Evolutionary conservation across 30 jellyfish, hydroid and myxozoan genomes (phyloP).

Genomic region (Pelagia noctiluca): DNA sequence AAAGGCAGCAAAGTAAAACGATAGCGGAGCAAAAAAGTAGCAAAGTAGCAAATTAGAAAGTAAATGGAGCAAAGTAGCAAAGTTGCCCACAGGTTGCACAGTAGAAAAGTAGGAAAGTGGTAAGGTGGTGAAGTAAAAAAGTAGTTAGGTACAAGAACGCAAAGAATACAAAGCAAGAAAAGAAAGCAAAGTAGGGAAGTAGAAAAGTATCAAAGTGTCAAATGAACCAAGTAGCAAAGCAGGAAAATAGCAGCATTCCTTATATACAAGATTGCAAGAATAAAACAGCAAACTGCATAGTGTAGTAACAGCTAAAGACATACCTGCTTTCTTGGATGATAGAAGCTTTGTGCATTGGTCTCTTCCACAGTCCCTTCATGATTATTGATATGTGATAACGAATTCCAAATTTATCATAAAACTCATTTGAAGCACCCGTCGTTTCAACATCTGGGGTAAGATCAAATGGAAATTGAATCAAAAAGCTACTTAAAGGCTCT

Average conservation of each 20-base stretch:
- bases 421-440: conserved; percentile 93
- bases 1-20: background rate
- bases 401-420: conserved; percentile 94
- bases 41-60: background rate
- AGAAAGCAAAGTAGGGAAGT: background rate
- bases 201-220: background rate
- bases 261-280: background rate
- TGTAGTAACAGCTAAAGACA: no score
- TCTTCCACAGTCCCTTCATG: conserved; percentile 90
- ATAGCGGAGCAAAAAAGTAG: background rate
- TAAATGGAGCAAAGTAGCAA: background rate
- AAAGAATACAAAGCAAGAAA: background rate
- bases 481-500: no score
- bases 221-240: background rate
- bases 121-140: background rate
- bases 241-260: background rate
- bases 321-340: conserved; percentile 89
- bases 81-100: background rate
- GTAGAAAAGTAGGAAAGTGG: background rate
- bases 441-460: conserved; percentile 91
- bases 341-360: conserved; percentile 85
- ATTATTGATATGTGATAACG: conserved; percentile 94
- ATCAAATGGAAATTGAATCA: no score
- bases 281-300: no score
- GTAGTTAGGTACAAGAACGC: background rate